Conservation (phyloP, 1,140 invertebrate species). For the Orius laevigatus region DNA sequence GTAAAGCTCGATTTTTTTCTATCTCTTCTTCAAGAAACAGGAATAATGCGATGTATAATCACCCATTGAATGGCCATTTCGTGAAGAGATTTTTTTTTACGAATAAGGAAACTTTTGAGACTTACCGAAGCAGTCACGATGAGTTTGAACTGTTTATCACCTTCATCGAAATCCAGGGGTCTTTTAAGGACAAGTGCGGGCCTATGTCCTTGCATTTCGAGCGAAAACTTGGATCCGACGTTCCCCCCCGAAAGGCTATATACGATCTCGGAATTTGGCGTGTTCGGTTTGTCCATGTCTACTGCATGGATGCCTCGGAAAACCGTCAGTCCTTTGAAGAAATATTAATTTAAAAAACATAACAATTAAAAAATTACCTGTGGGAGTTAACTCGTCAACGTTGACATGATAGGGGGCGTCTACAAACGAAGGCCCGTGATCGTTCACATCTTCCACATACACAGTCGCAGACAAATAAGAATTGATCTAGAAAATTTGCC, state of each 20-base stretch:
- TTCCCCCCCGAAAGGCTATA: slow-evolving; percentile 65
- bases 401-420: slow-evolving; percentile 57
- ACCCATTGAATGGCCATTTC: too few species aligned
- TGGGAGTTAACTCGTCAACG: slow-evolving; percentile 61
- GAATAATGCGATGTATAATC: too few species aligned
- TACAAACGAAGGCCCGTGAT: slow-evolving; percentile 55
- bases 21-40: too few species aligned
- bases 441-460: slow-evolving; percentile 72
- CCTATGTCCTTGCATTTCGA: slow-evolving; percentile 56
- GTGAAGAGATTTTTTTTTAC: background rate
- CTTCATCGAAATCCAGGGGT: slow-evolving; percentile 59
- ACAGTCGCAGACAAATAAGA: slow-evolving; percentile 68
- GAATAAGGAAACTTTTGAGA: slow-evolving; percentile 16
- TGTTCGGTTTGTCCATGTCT: slow-evolving; percentile 72
- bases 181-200: slow-evolving; percentile 53
- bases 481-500: slow-evolving; percentile 38
- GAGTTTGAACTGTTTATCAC: slow-evolving; percentile 55
- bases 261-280: slow-evolving; percentile 73
- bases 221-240: slow-evolving; percentile 51
- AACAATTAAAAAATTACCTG: slow-evolving; percentile 35
- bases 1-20: too few species aligned
- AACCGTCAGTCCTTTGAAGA: slow-evolving; percentile 53
- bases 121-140: slow-evolving; percentile 61
- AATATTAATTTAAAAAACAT: background rate
- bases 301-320: slow-evolving; percentile 62